Percentiles rank a stretch among this genome's conserved stretches.
Evolutionary conservation across 2,888 invertebrate species (phyloP).

Genomic region (Epistrophella euchroma): DNA sequence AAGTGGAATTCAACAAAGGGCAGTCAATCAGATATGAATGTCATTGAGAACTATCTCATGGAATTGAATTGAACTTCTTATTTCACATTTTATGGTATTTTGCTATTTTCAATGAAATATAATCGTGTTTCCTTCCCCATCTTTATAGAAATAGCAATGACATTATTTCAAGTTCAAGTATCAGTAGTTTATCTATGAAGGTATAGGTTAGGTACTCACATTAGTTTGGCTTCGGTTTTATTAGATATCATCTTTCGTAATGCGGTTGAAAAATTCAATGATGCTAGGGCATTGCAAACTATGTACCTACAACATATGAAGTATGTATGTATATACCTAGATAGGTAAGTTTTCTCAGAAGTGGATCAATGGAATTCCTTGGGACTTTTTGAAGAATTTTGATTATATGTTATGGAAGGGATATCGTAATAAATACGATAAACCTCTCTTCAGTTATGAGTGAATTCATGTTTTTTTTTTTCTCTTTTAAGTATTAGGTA

Average conservation of each 20-base stretch:
- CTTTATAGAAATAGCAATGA: conserved; percentile 5
- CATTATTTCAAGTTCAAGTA: conserved; percentile 55
- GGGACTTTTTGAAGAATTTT: too few species aligned
- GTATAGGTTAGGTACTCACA: conserved; percentile 2
- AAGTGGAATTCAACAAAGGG: background rate
- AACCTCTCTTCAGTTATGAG: too few species aligned
- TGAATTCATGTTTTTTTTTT: too few species aligned
- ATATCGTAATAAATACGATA: too few species aligned
- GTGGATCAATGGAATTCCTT: too few species aligned
- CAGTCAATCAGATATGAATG: background rate
- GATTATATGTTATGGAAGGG: too few species aligned
- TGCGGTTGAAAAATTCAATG: background rate
- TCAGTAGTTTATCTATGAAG: conserved; percentile 29
- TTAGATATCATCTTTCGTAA: conserved; percentile 26
- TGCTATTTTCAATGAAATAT: conserved; percentile 23
- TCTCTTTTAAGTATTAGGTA: too few species aligned
- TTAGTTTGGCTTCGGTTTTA: conserved; percentile 48
- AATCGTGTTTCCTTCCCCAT: conserved; percentile 4
- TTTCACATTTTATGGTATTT: conserved; percentile 20
- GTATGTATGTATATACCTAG: too few species aligned
- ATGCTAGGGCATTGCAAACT: too few species aligned
- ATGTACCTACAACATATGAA: too few species aligned
- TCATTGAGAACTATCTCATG: conserved; percentile 4
- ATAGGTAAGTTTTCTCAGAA: too few species aligned
- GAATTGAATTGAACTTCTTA: conserved; percentile 3